A percentile compares a stretch with the other conserved stretches of the same genome.
These are phyloP conservation scores for Reinhardtius hippoglossoides DNA, from an alignment of 2,113 vertebrate genomes.

Conservation along the genomic window DNA sequence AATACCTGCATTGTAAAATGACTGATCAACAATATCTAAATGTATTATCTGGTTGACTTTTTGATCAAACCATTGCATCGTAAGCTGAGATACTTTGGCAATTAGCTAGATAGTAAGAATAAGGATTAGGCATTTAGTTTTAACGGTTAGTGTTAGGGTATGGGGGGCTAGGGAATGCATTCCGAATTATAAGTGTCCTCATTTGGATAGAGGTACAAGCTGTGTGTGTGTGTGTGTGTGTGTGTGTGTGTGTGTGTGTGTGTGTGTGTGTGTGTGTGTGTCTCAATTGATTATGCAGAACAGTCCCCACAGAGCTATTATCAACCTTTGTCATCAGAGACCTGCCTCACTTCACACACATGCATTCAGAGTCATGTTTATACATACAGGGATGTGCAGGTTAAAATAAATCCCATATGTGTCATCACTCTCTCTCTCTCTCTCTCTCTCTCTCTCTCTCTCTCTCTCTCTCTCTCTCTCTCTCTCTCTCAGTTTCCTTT, in stretches of 20 bases:
- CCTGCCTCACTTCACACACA: neutral
- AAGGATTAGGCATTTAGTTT: too few relatives aligned
- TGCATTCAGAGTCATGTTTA: neutral
- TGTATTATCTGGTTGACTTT: too few relatives aligned
- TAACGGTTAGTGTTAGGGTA: too few relatives aligned
- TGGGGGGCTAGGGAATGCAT: too few relatives aligned
- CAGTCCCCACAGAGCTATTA: conserved; percentile 51
- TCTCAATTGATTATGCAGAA: conserved; percentile 47
- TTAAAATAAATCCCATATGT: neutral
- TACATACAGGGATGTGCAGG: neutral
- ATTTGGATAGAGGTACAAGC: too few relatives aligned
- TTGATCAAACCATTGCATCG: too few relatives aligned
- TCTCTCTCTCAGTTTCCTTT: neutral
- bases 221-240: neutral
- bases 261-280: neutral
- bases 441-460: neutral
- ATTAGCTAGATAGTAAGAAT: too few relatives aligned
- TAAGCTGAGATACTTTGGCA: too few relatives aligned
- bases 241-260: neutral
- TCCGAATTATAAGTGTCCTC: too few relatives aligned
- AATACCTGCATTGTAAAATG: too few relatives aligned
- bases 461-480: neutral
- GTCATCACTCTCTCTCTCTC: neutral
- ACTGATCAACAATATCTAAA: too few relatives aligned
- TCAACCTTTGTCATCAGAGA: neutral